These are phyloP conservation scores for Jacana jacana DNA, from an alignment of 2,113 vertebrate genomes.

Conservation along the genomic window DNA sequence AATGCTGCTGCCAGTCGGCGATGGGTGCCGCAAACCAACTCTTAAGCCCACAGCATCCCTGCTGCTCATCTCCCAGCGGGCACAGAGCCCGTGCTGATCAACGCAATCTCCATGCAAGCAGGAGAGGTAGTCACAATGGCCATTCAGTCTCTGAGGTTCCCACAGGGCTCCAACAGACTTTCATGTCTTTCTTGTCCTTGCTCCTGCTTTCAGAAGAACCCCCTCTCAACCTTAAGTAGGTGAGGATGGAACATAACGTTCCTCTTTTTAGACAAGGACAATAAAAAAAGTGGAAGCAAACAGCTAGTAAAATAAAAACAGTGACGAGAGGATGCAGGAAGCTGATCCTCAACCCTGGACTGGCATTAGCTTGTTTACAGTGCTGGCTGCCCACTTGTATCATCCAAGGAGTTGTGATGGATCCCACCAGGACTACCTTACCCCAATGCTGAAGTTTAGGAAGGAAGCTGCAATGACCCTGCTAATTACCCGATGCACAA, in stretches of 20 bases:
- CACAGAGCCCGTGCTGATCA: background rate
- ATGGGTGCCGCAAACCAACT: slow-evolving; percentile 27
- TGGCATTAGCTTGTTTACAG: background rate
- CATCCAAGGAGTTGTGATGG: rapidly evolving
- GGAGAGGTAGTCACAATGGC: background rate
- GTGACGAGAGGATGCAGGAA: background rate
- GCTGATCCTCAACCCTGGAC: background rate
- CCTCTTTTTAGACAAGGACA: background rate
- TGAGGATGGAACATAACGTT: background rate
- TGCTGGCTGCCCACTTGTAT: background rate
- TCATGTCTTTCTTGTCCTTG: background rate
- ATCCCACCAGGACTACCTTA: background rate
- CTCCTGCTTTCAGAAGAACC: background rate
- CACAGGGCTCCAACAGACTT: rapidly evolving
- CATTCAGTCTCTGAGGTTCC: background rate
- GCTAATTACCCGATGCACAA: background rate
- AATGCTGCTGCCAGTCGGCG: slow-evolving; percentile 6
- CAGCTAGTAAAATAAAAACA: background rate
- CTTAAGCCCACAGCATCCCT: background rate
- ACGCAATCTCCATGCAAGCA: background rate
- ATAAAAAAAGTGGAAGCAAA: background rate
- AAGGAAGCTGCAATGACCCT: background rate
- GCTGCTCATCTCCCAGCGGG: slow-evolving; percentile 11
- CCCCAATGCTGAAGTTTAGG: background rate
- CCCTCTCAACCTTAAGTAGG: background rate